phyloP scores from a whole-genome alignment of 2,797 vertebrate genomes.

The Dryobates pubescens region DNA sequence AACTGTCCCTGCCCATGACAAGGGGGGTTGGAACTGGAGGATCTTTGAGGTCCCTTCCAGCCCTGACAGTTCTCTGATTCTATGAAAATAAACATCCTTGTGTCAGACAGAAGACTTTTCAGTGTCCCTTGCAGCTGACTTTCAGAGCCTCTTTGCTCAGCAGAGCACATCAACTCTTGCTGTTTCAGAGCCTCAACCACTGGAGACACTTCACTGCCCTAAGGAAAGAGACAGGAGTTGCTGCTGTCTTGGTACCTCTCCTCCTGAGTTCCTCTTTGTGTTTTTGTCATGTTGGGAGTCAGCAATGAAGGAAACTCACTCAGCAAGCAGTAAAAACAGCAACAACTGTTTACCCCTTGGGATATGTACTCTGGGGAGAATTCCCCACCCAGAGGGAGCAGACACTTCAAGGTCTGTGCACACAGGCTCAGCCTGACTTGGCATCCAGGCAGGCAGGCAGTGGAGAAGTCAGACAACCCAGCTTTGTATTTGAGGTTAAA shows the following conservation, averaged over 20 bases:
- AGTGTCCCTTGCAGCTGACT: not conserved
- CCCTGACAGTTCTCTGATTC: no score
- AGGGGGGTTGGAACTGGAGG: no score
- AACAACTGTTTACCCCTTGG: slow-evolving; percentile 68
- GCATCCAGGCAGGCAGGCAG: slow-evolving; percentile 36
- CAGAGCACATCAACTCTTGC: not conserved
- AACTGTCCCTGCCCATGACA: no score
- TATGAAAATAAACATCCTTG: no score
- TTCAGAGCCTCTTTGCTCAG: not conserved
- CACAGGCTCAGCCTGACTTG: not conserved
- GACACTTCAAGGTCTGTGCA: slow-evolving; percentile 21
- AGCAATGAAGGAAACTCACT: slow-evolving; percentile 49
- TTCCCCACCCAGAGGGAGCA: slow-evolving; percentile 47
- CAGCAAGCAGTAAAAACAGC: slow-evolving; percentile 55
- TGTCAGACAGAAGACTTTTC: not conserved
- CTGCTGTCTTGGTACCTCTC: slow-evolving; percentile 41
- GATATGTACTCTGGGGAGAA: slow-evolving; percentile 53
- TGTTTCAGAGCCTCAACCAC: not conserved
- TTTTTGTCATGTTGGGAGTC: slow-evolving; percentile 57
- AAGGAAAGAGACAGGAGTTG: slow-evolving; percentile 37
- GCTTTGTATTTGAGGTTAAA: not conserved
- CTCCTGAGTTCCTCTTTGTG: slow-evolving; percentile 28
- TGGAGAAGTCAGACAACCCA: not conserved
- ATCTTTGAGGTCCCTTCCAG: no score
- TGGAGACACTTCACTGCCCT: slow-evolving; percentile 19